Evolutionary conservation across 2,888 invertebrate species (phyloP), one percentile per base, ranked within the genome.

Genomic region (Platycheirus rosarum): DNA sequence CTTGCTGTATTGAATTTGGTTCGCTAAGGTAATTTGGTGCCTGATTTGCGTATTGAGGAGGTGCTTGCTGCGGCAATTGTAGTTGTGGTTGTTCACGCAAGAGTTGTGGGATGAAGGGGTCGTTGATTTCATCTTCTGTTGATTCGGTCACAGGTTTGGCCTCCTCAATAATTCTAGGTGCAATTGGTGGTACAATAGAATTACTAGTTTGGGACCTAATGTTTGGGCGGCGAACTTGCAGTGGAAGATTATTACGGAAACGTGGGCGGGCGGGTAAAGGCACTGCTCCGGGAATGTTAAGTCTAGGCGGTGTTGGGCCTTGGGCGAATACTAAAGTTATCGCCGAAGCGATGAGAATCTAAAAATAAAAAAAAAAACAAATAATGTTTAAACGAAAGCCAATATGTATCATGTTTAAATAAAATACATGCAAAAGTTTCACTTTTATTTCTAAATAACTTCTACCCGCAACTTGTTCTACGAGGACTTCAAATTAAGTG

Each of bases 101-200:
- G 8, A 90, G 84, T 76, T 88, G 89, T 7, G 93, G 92, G 26
- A 93, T 91, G 48, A 92, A 93, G 76, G 91, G 91, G 76, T 92
- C 92, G 57, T 93, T 92, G 46, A 90, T 85, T 51, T 90, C 93
- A 76, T 94, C 94, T 89, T 94, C 94, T 16, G 92, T 92, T 85
- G 94, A 92, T 89, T 94, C 94, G 0, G 94, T 93, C 6, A 94
- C 94, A 0, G 94, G 94, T 85, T 94, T 93, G 11, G 93, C 87
- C 62, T 91, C 91, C 40, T 91, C 91, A 6, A 87, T 85, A 29
- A 85, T 68, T 35, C 88, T 87, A 8, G 88, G 88, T 53, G 87
- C 87, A 23, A 86, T 90, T 55, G 89, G 91, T 82, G 92, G 92
- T 3, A 93, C 91, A 13, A 92, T 88, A 5, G 91, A 91, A 86